Evolutionary conservation across 2,797 vertebrate species (phyloP).

Genomic region (Argyrosomus regius): DNA sequence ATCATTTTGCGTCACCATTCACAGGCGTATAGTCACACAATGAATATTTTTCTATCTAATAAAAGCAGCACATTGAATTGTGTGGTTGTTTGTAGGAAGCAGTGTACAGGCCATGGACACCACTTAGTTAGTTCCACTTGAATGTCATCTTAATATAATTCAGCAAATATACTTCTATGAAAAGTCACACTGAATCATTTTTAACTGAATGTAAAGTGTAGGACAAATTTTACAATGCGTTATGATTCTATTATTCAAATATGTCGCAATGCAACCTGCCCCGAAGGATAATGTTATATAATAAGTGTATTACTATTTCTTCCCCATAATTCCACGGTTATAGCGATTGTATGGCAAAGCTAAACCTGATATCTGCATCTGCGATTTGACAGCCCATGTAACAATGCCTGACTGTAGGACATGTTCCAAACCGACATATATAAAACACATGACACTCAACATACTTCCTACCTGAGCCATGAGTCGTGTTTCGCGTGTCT

Average conservation of each 20-base stretch:
- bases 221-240: neutral
- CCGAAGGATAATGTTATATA: neutral
- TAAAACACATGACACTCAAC: neutral
- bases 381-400: neutral
- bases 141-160: neutral
- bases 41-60: neutral
- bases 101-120: neutral
- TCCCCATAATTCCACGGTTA: neutral
- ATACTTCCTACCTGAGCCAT: constrained; percentile 90
- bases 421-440: neutral
- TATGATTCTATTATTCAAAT: too few species aligned
- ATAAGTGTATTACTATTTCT: neutral
- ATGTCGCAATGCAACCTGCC: neutral
- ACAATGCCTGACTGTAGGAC: neutral
- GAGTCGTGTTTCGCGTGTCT: constrained; percentile 95
- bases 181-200: neutral
- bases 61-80: neutral
- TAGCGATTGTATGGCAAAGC: neutral
- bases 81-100: neutral
- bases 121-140: neutral
- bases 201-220: neutral
- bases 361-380: neutral
- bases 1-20: neutral
- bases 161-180: neutral
- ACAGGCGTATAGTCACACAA: too few species aligned